A percentile compares a stretch with the other conserved stretches of the same genome.
Conservation (phyloP, 2,113 vertebrate species). For the Sminthopsis crassicaudata region DNA sequence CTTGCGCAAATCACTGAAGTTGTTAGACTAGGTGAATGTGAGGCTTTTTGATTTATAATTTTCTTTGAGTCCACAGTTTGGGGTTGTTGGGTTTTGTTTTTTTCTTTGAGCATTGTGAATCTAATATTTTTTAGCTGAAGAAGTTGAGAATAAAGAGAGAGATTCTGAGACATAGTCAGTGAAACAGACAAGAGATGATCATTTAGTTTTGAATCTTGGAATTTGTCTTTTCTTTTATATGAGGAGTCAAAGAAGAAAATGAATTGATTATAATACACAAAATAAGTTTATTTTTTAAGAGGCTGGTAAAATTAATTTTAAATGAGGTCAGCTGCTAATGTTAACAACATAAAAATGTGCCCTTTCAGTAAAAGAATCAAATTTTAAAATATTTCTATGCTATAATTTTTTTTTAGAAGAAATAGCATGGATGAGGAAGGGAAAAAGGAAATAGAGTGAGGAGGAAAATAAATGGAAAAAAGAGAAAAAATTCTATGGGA, state of each 20-base stretch:
- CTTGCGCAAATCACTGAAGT: neutral
- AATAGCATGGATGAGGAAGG: neutral
- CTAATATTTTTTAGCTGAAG: neutral
- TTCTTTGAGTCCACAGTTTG: neutral
- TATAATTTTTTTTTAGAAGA: neutral
- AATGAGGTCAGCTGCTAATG: neutral
- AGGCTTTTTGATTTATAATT: neutral
- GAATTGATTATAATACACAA: neutral
- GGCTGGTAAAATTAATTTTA: neutral
- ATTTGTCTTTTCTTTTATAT: neutral
- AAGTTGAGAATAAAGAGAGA: neutral
- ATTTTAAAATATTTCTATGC: neutral
- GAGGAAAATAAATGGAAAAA: neutral
- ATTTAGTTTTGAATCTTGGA: neutral
- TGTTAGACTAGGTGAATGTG: neutral
- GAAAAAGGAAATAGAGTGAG: neutral
- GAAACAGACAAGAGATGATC: neutral
- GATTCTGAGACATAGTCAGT: neutral
- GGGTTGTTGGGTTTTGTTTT: neutral
- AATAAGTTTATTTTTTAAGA: neutral
- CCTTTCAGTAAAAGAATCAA: neutral
- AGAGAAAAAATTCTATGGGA: neutral
- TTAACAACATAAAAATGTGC: neutral
- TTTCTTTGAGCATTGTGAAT: neutral
- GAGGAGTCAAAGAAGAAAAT: neutral